Evolutionary conservation across 1,140 invertebrate species (phyloP).

Genomic region (Caerostris extrusa): DNA sequence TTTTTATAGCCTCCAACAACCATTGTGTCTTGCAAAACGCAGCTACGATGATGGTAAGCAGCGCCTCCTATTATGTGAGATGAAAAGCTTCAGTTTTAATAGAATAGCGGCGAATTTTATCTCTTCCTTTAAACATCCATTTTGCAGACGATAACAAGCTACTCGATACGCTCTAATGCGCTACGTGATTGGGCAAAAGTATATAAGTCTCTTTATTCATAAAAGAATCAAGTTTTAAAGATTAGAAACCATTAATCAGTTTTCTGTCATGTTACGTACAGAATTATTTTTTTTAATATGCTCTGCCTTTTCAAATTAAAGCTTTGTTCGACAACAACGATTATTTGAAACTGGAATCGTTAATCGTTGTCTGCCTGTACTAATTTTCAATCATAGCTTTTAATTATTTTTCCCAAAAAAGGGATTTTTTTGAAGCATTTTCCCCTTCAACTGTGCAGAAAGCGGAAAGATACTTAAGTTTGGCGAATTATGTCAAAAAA

Average conservation of each 20-base stretch:
- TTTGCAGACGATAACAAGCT: constrained; percentile 17
- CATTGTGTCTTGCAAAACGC: constrained; percentile 27
- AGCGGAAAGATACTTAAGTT: background rate
- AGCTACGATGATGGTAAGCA: constrained; percentile 19
- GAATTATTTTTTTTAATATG: background rate
- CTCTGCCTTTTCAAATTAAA: constrained; percentile 22
- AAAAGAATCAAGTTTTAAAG: constrained; percentile 28
- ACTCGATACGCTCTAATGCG: background rate
- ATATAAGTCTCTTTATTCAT: constrained; percentile 17
- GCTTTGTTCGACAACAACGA: background rate
- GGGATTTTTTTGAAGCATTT: background rate
- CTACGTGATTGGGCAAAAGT: constrained; percentile 20
- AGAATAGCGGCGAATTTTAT: constrained; percentile 16
- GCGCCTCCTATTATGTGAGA: constrained; percentile 7
- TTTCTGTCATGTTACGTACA: background rate
- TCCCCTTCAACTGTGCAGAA: background rate
- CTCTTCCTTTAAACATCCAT: constrained; percentile 18
- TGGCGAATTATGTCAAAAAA: constrained; percentile 23
- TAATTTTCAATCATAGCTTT: constrained; percentile 43
- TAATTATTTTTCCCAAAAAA: background rate
- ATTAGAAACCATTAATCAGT: constrained; percentile 13
- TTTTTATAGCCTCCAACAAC: constrained; percentile 26
- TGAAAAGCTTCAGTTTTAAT: constrained; percentile 24
- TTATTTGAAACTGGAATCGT: constrained; percentile 25
- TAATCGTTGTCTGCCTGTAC: background rate